Conservation (phyloP, 2,888 invertebrate species). For the Cephus pygmeus region DNA sequence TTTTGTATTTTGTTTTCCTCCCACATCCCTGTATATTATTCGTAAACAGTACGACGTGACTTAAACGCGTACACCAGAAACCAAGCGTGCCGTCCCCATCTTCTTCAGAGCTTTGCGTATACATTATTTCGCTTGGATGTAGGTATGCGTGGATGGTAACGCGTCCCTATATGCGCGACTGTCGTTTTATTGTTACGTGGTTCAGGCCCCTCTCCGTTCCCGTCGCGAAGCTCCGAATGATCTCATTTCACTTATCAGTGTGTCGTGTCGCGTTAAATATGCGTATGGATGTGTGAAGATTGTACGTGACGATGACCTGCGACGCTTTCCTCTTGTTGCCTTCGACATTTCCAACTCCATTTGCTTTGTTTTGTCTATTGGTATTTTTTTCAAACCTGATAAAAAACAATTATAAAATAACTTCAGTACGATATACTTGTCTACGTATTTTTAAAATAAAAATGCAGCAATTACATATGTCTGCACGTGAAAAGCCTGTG, state of each 20-base stretch:
- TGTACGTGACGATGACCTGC: too few species aligned
- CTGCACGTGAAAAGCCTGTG: too few species aligned
- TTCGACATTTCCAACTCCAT: too few species aligned
- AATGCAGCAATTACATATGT: too few species aligned
- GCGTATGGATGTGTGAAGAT: not conserved
- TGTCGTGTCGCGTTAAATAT: conserved; percentile 17
- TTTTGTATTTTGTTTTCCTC: not conserved
- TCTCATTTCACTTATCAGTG: conserved; percentile 51
- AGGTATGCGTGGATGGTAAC: not conserved
- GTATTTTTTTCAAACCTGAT: too few species aligned
- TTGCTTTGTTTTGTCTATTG: too few species aligned
- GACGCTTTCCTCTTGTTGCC: too few species aligned
- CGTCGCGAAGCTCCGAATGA: conserved; percentile 44
- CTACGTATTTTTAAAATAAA: too few species aligned
- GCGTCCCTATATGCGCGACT: conserved; percentile 20
- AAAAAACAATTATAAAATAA: too few species aligned
- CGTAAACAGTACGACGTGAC: conserved; percentile 25
- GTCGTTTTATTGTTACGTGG: not conserved
- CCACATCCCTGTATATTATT: conserved; percentile 1
- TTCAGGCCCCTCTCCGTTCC: conserved; percentile 22
- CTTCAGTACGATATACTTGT: not conserved
- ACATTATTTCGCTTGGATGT: not conserved
- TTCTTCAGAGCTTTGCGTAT: not conserved
- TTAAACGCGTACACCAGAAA: not conserved
- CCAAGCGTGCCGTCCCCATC: not conserved